Evolutionary conservation across 2,888 invertebrate genomes (phyloP).

Genomic region (Synanthedon myopaeformis): DNA sequence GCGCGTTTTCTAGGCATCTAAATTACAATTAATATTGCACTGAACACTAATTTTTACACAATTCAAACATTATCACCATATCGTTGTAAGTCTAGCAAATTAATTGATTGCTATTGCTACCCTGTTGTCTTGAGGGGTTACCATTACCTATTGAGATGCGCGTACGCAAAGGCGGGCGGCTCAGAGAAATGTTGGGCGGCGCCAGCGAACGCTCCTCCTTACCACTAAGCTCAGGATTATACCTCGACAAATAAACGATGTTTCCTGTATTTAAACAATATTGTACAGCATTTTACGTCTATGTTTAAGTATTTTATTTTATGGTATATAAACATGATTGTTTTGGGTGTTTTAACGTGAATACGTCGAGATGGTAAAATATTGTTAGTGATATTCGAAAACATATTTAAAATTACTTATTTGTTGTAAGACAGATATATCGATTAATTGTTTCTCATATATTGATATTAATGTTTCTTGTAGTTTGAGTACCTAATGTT

Average conservation of each 20-base stretch:
- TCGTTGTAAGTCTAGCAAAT: not conserved
- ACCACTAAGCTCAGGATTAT: conserved; percentile 26
- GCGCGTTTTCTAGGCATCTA: conserved; percentile 56
- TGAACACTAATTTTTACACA: not conserved
- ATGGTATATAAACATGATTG: too few relatives aligned
- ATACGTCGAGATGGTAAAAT: too few relatives aligned
- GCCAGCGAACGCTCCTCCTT: conserved; percentile 49
- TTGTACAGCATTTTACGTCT: not conserved
- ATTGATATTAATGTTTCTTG: too few relatives aligned
- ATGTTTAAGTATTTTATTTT: not conserved
- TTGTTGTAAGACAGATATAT: too few relatives aligned
- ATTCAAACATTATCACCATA: not conserved
- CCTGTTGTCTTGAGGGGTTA: conserved; percentile 28
- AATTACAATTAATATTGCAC: conserved; percentile 1
- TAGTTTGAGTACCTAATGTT: too few relatives aligned
- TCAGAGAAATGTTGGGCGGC: conserved; percentile 41
- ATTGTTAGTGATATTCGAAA: too few relatives aligned
- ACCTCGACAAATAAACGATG: conserved; percentile 31
- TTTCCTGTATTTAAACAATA: conserved; percentile 16
- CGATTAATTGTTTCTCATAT: too few relatives aligned
- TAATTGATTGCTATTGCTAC: conserved; percentile 12
- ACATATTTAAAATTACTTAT: too few relatives aligned
- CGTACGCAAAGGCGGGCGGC: conserved; percentile 51
- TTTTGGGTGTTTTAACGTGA: too few relatives aligned
- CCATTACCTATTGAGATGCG: conserved; percentile 44